phyloP scores from a whole-genome alignment of 2,888 invertebrate genomes.

The Prenolepis imparis region DNA sequence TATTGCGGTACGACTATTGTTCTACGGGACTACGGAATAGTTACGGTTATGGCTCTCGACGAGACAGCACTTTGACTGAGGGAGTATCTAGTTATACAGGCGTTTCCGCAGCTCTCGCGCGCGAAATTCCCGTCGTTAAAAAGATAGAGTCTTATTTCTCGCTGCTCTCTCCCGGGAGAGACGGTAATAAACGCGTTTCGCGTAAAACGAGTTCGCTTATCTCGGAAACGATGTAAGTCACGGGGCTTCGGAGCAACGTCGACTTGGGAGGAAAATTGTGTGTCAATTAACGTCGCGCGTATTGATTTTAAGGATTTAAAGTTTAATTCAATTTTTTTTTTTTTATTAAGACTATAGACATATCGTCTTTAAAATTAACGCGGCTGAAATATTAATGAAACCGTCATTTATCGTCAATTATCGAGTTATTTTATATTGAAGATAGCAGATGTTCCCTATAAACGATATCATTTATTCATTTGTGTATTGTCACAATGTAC shows the following conservation, averaged over 20 bases:
- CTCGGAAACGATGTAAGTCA: background rate
- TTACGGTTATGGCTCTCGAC: conserved; percentile 50
- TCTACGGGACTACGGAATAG: conserved; percentile 38
- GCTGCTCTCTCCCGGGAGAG: background rate
- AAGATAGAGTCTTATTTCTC: conserved; percentile 44
- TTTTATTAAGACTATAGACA: background rate
- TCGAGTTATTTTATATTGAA: background rate
- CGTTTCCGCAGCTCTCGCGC: conserved; percentile 33
- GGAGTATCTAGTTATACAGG: conserved; percentile 38
- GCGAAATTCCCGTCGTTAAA: conserved; percentile 39
- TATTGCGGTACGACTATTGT: conserved; percentile 43
- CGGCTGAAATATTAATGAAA: background rate
- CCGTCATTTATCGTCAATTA: background rate
- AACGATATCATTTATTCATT: no score
- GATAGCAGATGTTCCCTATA: background rate
- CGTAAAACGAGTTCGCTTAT: background rate
- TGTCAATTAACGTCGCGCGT: background rate
- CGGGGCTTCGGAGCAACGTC: background rate
- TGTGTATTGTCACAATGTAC: background rate
- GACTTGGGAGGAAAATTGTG: background rate
- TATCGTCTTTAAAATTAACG: background rate
- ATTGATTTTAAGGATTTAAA: background rate
- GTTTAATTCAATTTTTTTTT: background rate
- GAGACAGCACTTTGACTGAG: conserved; percentile 43
- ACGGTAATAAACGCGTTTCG: background rate